A percentile compares a stretch with the other conserved stretches of the same genome.
phyloP scores from a whole-genome alignment of 1,140 invertebrate species.

The Druon quercuslanigerum region DNA sequence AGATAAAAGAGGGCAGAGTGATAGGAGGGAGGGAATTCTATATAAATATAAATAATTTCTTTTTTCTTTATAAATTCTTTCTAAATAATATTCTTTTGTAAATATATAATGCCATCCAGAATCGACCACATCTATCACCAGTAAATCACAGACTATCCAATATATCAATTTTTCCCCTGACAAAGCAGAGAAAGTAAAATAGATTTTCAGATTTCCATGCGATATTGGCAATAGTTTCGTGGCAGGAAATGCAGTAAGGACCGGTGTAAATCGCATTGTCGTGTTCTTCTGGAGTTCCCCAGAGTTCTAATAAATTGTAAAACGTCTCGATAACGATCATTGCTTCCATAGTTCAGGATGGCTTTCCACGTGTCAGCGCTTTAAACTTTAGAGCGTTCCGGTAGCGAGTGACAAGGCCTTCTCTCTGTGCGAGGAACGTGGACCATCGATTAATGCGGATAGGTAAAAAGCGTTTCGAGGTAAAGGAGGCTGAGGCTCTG shows the following conservation, averaged over 20 bases:
- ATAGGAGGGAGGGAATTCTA: no score
- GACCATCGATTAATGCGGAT: slow-evolving; percentile 53
- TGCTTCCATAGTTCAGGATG: slow-evolving; percentile 2
- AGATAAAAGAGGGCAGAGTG: no score
- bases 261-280: background rate
- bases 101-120: background rate
- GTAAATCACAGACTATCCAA: background rate
- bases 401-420: slow-evolving; percentile 5
- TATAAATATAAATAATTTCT: no score
- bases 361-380: slow-evolving; percentile 1
- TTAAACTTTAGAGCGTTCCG: slow-evolving; percentile 7
- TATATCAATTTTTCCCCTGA: slow-evolving; percentile 3
- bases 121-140: background rate
- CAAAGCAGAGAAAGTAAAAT: slow-evolving; percentile 27
- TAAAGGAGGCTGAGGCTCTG: slow-evolving; percentile 48
- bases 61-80: no score
- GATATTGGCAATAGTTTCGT: slow-evolving; percentile 29
- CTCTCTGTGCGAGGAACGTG: slow-evolving; percentile 16
- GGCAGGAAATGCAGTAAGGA: slow-evolving; percentile 19
- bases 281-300: background rate
- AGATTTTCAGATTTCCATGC: slow-evolving; percentile 6
- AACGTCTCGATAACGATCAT: slow-evolving; percentile 22
- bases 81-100: no score
- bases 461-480: slow-evolving; percentile 55
- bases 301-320: slow-evolving; percentile 28